Percentiles rank a stretch among this genome's conserved stretches.
Conservation (phyloP, 2,113 vertebrate genomes). For the Psittacula cyanocephala region DNA sequence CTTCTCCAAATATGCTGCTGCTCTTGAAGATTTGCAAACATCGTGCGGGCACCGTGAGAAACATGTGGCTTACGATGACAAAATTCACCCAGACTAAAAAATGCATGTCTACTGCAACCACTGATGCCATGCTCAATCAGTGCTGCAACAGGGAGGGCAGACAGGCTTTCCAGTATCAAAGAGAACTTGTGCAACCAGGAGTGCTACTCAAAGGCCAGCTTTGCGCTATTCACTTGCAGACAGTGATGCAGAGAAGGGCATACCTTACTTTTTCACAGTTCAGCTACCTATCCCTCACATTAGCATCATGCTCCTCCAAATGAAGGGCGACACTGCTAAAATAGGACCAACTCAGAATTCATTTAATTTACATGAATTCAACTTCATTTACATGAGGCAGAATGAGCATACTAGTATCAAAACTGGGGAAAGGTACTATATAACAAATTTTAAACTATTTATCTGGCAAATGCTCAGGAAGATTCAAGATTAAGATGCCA, state of each 20-base stretch:
- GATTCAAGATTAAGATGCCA: neutral
- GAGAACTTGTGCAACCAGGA: neutral
- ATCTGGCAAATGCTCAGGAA: neutral
- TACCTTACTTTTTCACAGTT: neutral
- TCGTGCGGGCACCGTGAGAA: neutral
- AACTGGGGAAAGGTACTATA: neutral
- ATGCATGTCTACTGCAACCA: neutral
- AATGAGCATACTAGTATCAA: neutral
- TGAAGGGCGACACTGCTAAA: neutral
- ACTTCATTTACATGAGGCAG: neutral
- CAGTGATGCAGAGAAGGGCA: neutral
- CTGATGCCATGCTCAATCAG: neutral
- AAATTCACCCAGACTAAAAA: neutral
- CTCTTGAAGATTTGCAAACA: neutral
- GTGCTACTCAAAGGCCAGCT: neutral
- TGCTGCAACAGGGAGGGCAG: neutral
- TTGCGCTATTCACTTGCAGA: neutral
- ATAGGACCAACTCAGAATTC: neutral
- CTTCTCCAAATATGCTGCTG: neutral
- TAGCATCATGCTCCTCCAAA: neutral
- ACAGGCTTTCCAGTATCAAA: neutral
- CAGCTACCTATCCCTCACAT: neutral
- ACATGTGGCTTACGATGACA: neutral
- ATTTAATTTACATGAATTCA: neutral
- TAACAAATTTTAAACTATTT: neutral